Evolutionary conservation across 2,888 invertebrate genomes (phyloP), one percentile per base, ranked within the genome.

Genomic region (Megastigmus dorsalis): DNA sequence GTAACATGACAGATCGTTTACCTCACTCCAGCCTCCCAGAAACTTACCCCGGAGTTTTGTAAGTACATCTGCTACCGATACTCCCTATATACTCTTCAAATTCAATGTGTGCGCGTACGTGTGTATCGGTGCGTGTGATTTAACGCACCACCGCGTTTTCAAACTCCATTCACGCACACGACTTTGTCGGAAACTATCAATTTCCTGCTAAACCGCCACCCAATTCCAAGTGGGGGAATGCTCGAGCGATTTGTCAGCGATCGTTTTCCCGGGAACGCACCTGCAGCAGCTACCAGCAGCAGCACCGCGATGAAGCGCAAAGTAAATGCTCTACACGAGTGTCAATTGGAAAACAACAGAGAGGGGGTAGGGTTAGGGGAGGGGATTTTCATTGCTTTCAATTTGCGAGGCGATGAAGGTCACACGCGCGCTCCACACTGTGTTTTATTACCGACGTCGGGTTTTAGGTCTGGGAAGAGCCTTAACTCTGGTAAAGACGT

Each of bases 191-290:
- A 38, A 28, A 54, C 62, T 63, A 77, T 77, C 74, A 74, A 77
- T 77, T 74, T 77, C 52, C 63, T 36, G 63, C 65, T 63, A 55
- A 71, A 71, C 63, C 52, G 57, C 67, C 52, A 52, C 67, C 70
- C 71, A 57, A 74, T 76, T 71, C 52, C 36, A 74, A 71, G 74
- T 77, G 52, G 57, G n/a, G n/a, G n/a, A n/a, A 55, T 54, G 50
- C 52, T 36, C 50, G 38, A 59, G 33, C 67, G 74, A 77, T 77
- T 77, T 77, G 63, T 77, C 77, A 77, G 63, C 50, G 63, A 71
- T 66, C 65, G 65, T 57, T 59, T 59, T 65, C 60, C n/a, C n/a
- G n/a, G n/a, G n/a, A n/a, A n/a, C n/a, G 33, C 30, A 55, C 15
- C 20, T 30, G 54, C 52, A 18, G 28, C n/a, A 7, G 33, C 45